Conservation (phyloP, 2,888 invertebrate species). For the Crioceris asparagi region DNA sequence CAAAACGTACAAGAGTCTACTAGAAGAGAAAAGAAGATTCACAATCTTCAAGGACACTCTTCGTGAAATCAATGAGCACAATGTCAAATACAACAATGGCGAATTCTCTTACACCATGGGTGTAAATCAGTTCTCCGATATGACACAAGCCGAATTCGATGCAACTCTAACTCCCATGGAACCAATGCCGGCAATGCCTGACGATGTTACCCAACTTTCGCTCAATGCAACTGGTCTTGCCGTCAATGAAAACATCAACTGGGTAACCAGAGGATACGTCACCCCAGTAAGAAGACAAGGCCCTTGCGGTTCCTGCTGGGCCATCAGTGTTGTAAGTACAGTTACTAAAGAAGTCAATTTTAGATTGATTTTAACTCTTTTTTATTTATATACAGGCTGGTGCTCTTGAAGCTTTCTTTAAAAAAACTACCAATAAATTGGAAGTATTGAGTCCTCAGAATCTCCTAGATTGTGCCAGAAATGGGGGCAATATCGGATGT, state of each 20-base stretch:
- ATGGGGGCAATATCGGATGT: slow-evolving; percentile 32
- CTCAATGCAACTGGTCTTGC: neutral
- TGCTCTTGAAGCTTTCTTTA: slow-evolving; percentile 28
- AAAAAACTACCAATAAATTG: slow-evolving; percentile 26
- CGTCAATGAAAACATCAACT: slow-evolving; percentile 9
- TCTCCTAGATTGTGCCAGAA: slow-evolving; percentile 33
- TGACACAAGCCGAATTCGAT: slow-evolving; percentile 10
- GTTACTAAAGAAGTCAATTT: no score
- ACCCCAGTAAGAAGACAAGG: slow-evolving; percentile 9
- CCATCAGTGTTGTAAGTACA: slow-evolving; percentile 12
- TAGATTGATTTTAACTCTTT: no score
- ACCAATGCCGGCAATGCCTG: neutral
- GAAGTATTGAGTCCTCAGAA: slow-evolving; percentile 34
- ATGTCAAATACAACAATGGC: slow-evolving; percentile 12
- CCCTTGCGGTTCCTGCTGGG: slow-evolving; percentile 11
- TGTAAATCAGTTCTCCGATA: slow-evolving; percentile 12
- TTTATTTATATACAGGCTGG: slow-evolving; percentile 18
- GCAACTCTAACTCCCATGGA: slow-evolving; percentile 2
- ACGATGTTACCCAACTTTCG: no score
- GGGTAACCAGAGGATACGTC: slow-evolving; percentile 10
- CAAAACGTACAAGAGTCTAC: slow-evolving; percentile 8
- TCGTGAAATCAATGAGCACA: slow-evolving; percentile 10
- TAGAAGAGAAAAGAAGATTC: slow-evolving; percentile 10
- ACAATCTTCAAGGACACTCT: slow-evolving; percentile 10
- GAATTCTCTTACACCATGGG: slow-evolving; percentile 8